Percentiles rank a stretch among this genome's conserved stretches.
Conservation (phyloP, 2,888 invertebrate species). For the Amphipyra berbera region DNA sequence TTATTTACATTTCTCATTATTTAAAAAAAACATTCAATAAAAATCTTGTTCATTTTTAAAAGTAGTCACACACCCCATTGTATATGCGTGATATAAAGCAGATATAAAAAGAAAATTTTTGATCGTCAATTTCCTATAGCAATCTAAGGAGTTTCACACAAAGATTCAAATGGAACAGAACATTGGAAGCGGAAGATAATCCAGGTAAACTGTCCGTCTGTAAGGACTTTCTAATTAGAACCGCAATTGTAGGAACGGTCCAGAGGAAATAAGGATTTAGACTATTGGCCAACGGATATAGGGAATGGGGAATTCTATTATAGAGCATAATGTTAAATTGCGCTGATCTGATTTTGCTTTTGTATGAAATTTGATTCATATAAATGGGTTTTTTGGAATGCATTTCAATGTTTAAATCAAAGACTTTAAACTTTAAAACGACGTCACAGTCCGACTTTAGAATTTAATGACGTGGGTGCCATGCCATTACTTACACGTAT, state of each 20-base stretch:
- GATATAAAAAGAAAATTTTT: too few relatives aligned
- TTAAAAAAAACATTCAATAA: too few relatives aligned
- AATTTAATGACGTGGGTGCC: too few relatives aligned
- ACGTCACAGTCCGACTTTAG: too few relatives aligned
- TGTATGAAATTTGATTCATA: neutral
- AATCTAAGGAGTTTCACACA: slow-evolving; percentile 10
- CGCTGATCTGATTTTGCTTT: neutral
- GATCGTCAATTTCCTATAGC: too few relatives aligned
- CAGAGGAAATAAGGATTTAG: slow-evolving; percentile 49
- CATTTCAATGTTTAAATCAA: neutral
- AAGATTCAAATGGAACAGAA: slow-evolving; percentile 35
- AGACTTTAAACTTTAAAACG: too few relatives aligned
- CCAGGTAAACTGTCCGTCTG: slow-evolving; percentile 56
- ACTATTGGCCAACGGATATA: slow-evolving; percentile 26
- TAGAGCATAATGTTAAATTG: slow-evolving; percentile 4
- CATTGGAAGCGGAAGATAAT: slow-evolving; percentile 46
- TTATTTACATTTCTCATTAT: too few relatives aligned
- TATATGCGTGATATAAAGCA: too few relatives aligned
- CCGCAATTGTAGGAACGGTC: slow-evolving; percentile 34
- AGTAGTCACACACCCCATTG: too few relatives aligned
- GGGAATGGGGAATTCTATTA: slow-evolving; percentile 31
- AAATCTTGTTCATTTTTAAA: too few relatives aligned
- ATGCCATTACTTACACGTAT: too few relatives aligned
- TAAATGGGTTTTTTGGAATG: neutral
- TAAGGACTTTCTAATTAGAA: slow-evolving; percentile 52